Evolutionary conservation across 35 echinoderm and acorn worm species (phyloP).

Genomic region (Apostichopus californicus): DNA sequence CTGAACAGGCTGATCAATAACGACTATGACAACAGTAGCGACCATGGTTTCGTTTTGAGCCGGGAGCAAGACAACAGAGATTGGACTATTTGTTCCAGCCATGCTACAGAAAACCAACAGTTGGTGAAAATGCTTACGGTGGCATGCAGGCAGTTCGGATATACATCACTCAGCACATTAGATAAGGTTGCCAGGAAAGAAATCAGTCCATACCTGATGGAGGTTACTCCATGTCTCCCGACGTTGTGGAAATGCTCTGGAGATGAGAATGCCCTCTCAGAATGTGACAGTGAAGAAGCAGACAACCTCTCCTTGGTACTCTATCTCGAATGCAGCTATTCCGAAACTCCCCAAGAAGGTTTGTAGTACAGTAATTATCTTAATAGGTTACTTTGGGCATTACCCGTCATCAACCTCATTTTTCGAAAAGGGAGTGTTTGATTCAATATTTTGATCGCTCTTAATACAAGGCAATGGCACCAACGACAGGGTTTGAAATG

Average conservation of each 20-base stretch:
- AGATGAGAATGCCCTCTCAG: neutral
- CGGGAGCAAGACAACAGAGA: neutral
- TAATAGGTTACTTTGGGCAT: too few relatives aligned
- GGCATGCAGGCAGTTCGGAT: neutral
- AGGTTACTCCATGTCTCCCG: neutral
- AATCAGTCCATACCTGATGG: neutral
- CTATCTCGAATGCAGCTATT: neutral
- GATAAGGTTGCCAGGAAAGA: neutral
- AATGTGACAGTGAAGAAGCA: neutral
- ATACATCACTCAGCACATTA: neutral
- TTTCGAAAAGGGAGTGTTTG: too few relatives aligned
- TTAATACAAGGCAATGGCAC: too few relatives aligned
- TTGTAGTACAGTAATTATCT: too few relatives aligned
- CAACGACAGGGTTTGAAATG: too few relatives aligned
- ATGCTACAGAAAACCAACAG: neutral
- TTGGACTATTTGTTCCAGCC: neutral
- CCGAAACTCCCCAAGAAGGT: neutral
- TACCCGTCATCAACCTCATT: too few relatives aligned
- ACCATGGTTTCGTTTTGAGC: neutral
- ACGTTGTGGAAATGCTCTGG: neutral
- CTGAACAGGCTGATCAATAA: too few relatives aligned
- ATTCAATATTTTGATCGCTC: too few relatives aligned
- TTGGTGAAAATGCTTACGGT: neutral
- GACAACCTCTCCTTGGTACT: neutral
- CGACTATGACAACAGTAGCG: neutral